These are phyloP conservation scores for Acleris holmiana DNA, from an alignment of 2,888 invertebrate species.

Conservation along the genomic window DNA sequence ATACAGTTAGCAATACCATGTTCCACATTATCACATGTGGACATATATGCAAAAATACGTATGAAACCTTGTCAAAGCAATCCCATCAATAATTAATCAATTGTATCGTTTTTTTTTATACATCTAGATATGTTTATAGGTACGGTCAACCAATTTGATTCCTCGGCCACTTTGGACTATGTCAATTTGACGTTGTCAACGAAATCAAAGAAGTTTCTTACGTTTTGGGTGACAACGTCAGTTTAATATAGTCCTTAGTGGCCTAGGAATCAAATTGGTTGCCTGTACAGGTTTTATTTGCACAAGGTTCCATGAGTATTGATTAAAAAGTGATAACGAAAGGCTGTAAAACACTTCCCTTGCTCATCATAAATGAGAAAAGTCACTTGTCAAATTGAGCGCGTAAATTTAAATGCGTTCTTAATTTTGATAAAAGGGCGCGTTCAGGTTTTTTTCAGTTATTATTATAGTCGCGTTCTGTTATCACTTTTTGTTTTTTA, in stretches of 20 bases:
- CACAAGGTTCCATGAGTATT: slow-evolving; percentile 38
- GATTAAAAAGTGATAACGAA: slow-evolving; percentile 29
- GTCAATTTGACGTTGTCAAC: no score
- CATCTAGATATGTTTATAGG: slow-evolving; percentile 4
- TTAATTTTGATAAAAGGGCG: slow-evolving; percentile 8
- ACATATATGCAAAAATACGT: slow-evolving; percentile 16
- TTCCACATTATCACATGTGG: background rate
- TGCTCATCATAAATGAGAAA: slow-evolving; percentile 2
- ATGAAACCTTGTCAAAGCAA: slow-evolving; percentile 36
- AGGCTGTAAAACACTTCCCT: slow-evolving; percentile 25
- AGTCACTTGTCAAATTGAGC: slow-evolving; percentile 31
- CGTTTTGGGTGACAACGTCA: no score
- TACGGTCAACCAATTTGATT: no score
- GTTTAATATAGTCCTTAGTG: no score
- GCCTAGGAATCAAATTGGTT: no score
- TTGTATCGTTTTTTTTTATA: slow-evolving; percentile 15
- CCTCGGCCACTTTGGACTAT: no score
- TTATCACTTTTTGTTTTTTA: slow-evolving; percentile 42
- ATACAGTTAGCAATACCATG: slow-evolving; percentile 5
- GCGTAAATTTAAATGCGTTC: slow-evolving; percentile 18
- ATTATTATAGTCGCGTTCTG: slow-evolving; percentile 29
- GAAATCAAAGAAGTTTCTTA: no score
- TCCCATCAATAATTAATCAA: slow-evolving; percentile 2
- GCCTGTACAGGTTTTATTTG: no score
- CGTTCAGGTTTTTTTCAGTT: slow-evolving; percentile 27